Conservation (phyloP, 2,113 vertebrate genomes). For the Lepus europaeus region DNA sequence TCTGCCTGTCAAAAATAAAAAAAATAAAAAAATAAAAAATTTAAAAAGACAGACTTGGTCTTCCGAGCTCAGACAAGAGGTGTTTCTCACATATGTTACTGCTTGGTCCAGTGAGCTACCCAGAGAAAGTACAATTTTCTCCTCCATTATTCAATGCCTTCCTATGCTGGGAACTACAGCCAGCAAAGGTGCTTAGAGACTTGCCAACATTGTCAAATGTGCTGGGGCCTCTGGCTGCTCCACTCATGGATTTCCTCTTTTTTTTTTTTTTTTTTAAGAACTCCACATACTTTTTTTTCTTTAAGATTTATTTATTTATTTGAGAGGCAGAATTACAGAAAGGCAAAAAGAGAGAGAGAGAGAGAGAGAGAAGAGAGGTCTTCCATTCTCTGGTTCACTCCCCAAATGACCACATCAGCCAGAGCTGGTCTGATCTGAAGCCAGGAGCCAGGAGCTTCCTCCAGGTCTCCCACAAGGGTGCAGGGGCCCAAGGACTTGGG, state of each 20-base stretch:
- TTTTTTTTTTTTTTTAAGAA: background rate
- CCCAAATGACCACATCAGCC: no score
- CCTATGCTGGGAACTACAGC: background rate
- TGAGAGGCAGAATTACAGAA: no score
- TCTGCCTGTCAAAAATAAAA: no score
- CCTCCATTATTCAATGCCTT: background rate
- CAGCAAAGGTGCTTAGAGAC: background rate
- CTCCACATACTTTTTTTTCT: background rate
- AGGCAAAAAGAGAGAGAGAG: no score
- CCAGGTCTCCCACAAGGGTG: no score
- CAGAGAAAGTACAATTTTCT: slow-evolving; percentile 16
- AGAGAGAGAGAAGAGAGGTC: no score
- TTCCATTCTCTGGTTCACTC: no score
- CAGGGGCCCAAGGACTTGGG: no score
- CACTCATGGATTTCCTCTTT: background rate
- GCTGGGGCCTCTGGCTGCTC: background rate
- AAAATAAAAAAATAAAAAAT: no score
- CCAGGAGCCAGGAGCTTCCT: no score
- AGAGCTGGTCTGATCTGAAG: no score
- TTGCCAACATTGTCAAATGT: background rate
- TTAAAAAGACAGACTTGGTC: background rate
- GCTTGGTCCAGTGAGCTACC: background rate
- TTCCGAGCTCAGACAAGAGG: background rate
- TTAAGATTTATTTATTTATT: no score
- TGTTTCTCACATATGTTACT: background rate